Evolutionary conservation across 1,140 invertebrate species (phyloP), one percentile per base, ranked within the genome.

Genomic region (Lithobius niger): DNA sequence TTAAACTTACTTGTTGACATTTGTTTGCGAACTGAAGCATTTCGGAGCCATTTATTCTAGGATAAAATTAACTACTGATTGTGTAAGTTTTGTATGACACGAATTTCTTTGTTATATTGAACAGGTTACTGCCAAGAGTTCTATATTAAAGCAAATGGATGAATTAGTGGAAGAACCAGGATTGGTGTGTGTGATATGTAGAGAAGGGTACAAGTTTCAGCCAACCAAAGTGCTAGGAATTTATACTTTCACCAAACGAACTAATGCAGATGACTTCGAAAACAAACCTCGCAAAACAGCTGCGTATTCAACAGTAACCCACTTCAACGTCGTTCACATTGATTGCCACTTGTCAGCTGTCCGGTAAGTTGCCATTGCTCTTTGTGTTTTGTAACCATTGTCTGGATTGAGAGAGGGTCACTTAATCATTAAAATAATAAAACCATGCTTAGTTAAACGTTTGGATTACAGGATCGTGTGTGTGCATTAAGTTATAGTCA

Each of bases 321-420:
- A 98, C 75, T 97, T 97, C 73, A 98, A 98, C 72, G 83, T 97
- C 13, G 91, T 99, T 2, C 95, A 99, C 72, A 84, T 97, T 13
- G 93, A 98, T 67, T 99, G 95, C 68, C 94, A 99, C 70, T 91
- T 93, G 77, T 89, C 89, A 10, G 94, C 94, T 47, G 93, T 98
- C 28, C 79, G 82, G 77, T 81, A 68, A 55, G 63, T 52, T 13
- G 24, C 13, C 57, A 16, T 15, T n/a, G n/a, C n/a, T n/a, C n/a
- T n/a, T n/a, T n/a, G n/a, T n/a, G n/a, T n/a, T n/a, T n/a, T n/a
- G n/a, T n/a, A n/a, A n/a, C n/a, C n/a, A n/a, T n/a, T n/a, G n/a
- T n/a, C n/a, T n/a, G n/a, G n/a, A n/a, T n/a, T n/a, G n/a, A n/a
- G n/a, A n/a, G n/a, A n/a, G n/a, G n/a, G n/a, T n/a, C n/a, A n/a